Evolutionary conservation across 1,140 invertebrate genomes (phyloP), one percentile per base, ranked within the genome.

Genomic region (Zophobas atratus): DNA sequence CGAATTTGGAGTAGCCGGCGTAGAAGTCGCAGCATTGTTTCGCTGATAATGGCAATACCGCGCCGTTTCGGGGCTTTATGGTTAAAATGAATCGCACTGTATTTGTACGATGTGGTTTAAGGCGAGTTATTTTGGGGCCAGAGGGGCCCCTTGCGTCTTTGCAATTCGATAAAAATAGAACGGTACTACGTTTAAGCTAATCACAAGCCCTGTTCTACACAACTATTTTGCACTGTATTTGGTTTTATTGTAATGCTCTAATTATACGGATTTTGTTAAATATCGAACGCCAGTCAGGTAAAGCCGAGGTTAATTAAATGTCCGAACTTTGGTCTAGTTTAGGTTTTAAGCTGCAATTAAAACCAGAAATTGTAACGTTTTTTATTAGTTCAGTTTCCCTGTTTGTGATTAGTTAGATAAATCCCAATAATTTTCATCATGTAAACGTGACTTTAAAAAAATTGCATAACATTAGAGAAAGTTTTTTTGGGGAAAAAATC

Each of bases 91-190:
- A 67, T 67, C 60, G 43, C 60, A 67, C 60, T 67, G 60, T 67
- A 67, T 67, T 67, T 41, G 2, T 32, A 32, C 60, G 60, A 36
- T 67, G 20, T 67, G 38, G 60, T 32, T 46, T 43, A 20, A 39
- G 43, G 60, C 60, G 60, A 67, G 60, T 43, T 67, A 67, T 67
- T 67, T 67, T 67, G 60, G 60, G 60, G 60, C 60, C 60, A 20
- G 60, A 67, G 60, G 60, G 60, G 60, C 60, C 60, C 60, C 60
- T 67, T 20, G 60, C 60, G 60, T 67, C 60, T 67, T 67, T 41
- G 60, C 60, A 43, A 67, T 67, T 67, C 60, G 60, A 8, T 36
- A 67, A 67, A 67, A 67, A 67, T 67, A 67, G 60, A 67, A 67
- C 60, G 60, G 57, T 63, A 67, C 38, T 67, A 32, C 8, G 57